phyloP scores from a whole-genome alignment of 2,888 invertebrate genomes.

The Hyalella azteca region DNA sequence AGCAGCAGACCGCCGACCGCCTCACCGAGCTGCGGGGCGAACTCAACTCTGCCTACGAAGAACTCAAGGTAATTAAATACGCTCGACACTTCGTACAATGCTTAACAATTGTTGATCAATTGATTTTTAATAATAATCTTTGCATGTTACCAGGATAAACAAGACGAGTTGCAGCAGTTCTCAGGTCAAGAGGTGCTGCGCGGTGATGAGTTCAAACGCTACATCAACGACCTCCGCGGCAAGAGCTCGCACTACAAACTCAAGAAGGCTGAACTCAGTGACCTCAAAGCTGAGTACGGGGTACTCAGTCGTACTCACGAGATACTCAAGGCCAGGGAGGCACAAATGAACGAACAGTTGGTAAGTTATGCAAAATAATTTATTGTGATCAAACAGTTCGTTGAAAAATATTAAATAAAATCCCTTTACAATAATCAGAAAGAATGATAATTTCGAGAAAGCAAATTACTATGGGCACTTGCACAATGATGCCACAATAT shows the following conservation, averaged over 20 bases:
- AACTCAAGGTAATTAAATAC: conserved; percentile 60
- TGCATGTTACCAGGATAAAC: conserved; percentile 62
- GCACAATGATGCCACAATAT: no score
- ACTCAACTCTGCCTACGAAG: conserved; percentile 70
- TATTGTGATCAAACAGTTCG: no score
- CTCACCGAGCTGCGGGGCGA: conserved; percentile 73
- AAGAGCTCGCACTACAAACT: conserved; percentile 83
- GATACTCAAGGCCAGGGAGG: conserved; percentile 69
- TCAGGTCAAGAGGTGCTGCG: conserved; percentile 74
- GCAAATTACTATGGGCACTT: no score
- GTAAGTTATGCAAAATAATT: conserved; percentile 62
- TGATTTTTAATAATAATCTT: conserved; percentile 24
- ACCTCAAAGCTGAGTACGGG: conserved; percentile 77
- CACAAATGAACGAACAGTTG: conserved; percentile 67
- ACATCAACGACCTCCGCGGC: conserved; percentile 79
- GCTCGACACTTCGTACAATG: background rate
- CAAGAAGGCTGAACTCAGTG: conserved; percentile 76
- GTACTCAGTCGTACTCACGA: conserved; percentile 78
- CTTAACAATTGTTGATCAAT: background rate
- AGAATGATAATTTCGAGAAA: no score
- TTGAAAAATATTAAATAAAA: no score
- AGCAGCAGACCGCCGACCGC: conserved; percentile 75
- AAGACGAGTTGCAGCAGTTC: conserved; percentile 63
- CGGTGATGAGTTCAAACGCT: conserved; percentile 84
- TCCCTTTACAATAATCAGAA: no score